Percentiles rank a stretch among this genome's conserved stretches.
phyloP scores from a whole-genome alignment of 2,113 vertebrate genomes.

The Crotalus helleri region DNA sequence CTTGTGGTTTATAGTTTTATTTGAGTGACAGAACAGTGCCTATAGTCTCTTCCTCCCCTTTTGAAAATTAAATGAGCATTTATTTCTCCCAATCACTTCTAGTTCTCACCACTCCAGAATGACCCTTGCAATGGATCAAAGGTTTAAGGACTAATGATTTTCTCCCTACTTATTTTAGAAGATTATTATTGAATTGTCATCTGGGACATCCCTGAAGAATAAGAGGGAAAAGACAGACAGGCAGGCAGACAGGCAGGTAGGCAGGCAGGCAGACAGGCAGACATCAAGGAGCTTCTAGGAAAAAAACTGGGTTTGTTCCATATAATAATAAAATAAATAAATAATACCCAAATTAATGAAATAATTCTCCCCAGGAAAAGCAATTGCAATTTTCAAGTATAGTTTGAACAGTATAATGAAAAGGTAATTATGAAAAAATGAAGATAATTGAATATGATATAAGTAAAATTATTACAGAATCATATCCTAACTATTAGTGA shows the following conservation, averaged over 20 bases:
- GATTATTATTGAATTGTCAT: constrained; percentile 51
- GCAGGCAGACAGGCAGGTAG: constrained; percentile 29
- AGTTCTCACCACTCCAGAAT: constrained; percentile 17
- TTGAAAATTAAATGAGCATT: constrained; percentile 29
- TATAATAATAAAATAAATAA: constrained; percentile 20
- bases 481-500: neutral
- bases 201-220: constrained; percentile 42
- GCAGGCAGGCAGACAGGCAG: constrained; percentile 32
- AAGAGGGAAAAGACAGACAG: neutral
- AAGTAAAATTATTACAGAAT: neutral
- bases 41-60: constrained; percentile 29
- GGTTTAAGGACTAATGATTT: constrained; percentile 37
- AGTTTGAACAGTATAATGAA: neutral
- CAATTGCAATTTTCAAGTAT: constrained; percentile 41
- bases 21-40: constrained; percentile 25
- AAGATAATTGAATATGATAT: neutral
- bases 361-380: constrained; percentile 33
- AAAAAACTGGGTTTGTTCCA: constrained; percentile 42
- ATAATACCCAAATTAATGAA: constrained; percentile 7
- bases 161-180: constrained; percentile 53
- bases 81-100: neutral
- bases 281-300: constrained; percentile 37
- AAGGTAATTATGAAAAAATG: neutral
- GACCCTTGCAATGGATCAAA: constrained; percentile 12
- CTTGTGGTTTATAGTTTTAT: neutral